Conservation (phyloP, 1,140 invertebrate species). For the Philotrypesis tridentata region DNA sequence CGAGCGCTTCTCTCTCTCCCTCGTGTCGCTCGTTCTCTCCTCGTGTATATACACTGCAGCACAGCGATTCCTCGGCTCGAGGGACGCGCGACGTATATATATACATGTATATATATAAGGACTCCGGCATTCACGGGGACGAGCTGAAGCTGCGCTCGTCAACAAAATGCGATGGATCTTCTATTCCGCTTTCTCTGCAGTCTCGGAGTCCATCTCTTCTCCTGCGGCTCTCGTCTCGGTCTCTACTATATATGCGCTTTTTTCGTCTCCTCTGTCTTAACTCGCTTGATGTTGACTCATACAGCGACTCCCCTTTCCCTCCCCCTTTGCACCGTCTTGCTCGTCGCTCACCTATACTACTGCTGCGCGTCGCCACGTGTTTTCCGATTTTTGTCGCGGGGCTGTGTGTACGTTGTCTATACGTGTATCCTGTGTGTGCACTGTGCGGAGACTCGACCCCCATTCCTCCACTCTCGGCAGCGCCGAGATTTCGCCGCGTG, state of each 20-base stretch:
- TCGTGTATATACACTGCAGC: constrained; percentile 47
- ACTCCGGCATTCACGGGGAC: not conserved
- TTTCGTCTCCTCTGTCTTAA: not conserved
- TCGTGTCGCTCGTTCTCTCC: constrained; percentile 2
- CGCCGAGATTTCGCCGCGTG: too few relatives aligned
- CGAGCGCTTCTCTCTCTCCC: constrained; percentile 47
- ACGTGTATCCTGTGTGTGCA: too few relatives aligned
- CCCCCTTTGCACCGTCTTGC: too few relatives aligned
- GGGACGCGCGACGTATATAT: constrained; percentile 60
- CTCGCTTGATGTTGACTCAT: not conserved
- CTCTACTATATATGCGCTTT: too few relatives aligned
- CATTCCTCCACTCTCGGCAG: not conserved
- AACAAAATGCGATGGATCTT: constrained; percentile 66
- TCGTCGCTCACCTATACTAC: not conserved
- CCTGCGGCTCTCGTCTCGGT: not conserved
- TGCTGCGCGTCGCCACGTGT: constrained; percentile 1
- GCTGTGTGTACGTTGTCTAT: too few relatives aligned
- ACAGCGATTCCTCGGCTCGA: constrained; percentile 47
- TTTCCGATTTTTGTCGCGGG: constrained; percentile 5
- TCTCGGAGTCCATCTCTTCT: not conserved
- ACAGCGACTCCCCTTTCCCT: not conserved
- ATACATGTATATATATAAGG: constrained; percentile 60
- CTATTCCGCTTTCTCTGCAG: not conserved
- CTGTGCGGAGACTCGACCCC: too few relatives aligned
- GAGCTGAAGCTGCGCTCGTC: constrained; percentile 59